A percentile compares a stretch with the other conserved stretches of the same genome.
Evolutionary conservation across 2,113 vertebrate species (phyloP).

Genomic region (Aspiorhynchus laticeps): DNA sequence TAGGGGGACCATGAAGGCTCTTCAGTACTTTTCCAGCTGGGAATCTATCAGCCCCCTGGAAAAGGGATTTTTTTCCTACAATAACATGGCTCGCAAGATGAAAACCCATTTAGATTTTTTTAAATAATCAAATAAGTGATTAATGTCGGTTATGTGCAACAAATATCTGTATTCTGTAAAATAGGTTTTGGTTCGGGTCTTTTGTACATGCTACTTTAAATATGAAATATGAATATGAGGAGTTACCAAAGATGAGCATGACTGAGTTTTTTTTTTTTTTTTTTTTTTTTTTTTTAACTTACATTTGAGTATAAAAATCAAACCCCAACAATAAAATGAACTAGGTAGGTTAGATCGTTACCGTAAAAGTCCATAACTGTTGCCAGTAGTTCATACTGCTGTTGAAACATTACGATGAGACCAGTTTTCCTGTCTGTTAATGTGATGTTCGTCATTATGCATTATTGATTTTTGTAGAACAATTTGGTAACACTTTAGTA

Average conservation of each 20-base stretch:
- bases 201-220: neutral
- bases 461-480: neutral
- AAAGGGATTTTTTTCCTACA: neutral
- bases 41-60: neutral
- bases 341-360: neutral
- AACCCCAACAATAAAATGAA: neutral
- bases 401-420: neutral
- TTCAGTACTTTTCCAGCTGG: constrained; percentile 11
- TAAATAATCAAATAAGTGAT: neutral
- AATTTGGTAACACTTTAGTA: neutral
- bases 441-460: neutral
- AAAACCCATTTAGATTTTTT: neutral
- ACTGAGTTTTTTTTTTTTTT: no score
- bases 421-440: neutral
- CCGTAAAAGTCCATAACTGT: neutral
- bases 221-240: no score
- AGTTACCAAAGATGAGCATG: neutral
- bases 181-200: neutral
- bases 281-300: no score
- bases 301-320: no score
- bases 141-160: neutral
- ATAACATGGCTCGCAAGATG: neutral
- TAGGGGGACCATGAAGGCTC: neutral
- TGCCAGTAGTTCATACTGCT: neutral
- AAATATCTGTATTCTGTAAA: neutral